Evolutionary conservation across 2,113 vertebrate species (phyloP), one percentile per base, ranked within the genome.

Genomic region (Pyrgilauda ruficollis): DNA sequence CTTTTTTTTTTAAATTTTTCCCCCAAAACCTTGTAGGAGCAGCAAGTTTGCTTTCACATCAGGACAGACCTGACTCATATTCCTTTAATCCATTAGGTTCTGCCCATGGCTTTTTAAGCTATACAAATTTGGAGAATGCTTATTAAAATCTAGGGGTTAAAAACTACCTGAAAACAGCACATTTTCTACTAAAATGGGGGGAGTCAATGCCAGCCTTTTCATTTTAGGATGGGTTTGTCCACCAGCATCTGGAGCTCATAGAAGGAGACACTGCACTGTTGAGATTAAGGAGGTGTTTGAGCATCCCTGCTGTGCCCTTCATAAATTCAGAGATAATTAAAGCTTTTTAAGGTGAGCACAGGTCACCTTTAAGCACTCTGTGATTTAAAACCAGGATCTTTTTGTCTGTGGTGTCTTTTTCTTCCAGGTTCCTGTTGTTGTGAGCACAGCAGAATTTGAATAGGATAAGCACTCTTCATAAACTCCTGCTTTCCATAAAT

Each of bases 401-500:
- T 66, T 83, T 82, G 66, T 89, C 83, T 78, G 72, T 70, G 52
- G 14, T 74, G 74, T 27, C 66, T 83, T 75, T 89, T 73, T 93
- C 44, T 78, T 68, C 35, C 80, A 94, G 46, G 81, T 62, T 85
- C 59, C 75, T 61, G 81, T 89, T 92, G 80, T 80, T 76, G 81
- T 0, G 35, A 75, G 90, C 66, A 68, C 63, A 84, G 66, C 52
- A 92, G 73, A 97, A 96, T 80, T 37, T 93, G 91, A 91, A 91
- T 74, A 89, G 92, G 43, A 49, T 68, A 89, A 93, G 77, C 27
- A 11, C 50, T 77, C 58, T 80, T 93, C 87, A 79, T 37, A 85
- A 96, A 96, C 73, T 89, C 67, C 87, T 94, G 70, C 69, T 93
- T 96, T 96, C 82, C 83, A 67, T 69, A 96, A 97, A 97, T 72